These are phyloP conservation scores for Ctena decussata DNA, from an alignment of 2,888 invertebrate genomes.

Conservation along the genomic window DNA sequence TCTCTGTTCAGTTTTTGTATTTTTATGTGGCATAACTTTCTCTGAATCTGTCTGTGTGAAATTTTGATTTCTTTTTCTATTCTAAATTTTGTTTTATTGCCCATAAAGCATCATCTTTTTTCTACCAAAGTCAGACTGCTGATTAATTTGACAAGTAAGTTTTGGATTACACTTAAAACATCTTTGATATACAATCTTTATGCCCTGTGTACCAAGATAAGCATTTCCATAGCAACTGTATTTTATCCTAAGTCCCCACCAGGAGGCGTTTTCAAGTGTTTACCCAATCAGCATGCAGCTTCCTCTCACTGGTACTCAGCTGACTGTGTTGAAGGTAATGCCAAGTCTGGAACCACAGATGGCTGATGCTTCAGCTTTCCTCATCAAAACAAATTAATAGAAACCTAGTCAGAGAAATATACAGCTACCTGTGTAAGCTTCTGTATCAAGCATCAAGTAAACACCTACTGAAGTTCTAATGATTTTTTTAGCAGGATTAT, in stretches of 20 bases:
- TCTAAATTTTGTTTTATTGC: neutral
- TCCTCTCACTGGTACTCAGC: constrained; percentile 6
- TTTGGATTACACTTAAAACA: constrained; percentile 37
- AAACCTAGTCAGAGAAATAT: constrained; percentile 2
- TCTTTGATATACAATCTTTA: constrained; percentile 14
- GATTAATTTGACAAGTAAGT: constrained; percentile 46
- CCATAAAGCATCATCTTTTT: neutral
- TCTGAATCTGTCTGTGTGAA: neutral
- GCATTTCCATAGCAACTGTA: constrained; percentile 57
- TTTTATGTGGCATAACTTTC: neutral
- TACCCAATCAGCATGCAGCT: constrained; percentile 50
- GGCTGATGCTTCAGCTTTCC: neutral
- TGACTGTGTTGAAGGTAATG: neutral
- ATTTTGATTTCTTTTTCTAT: neutral
- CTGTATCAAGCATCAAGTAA: neutral
- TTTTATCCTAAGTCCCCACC: constrained; percentile 43
- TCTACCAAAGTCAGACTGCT: neutral
- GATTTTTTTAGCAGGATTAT: constrained; percentile 7
- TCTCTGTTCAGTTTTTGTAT: neutral
- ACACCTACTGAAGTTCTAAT: neutral
- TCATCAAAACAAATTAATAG: constrained; percentile 14
- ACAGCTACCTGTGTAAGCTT: constrained; percentile 1
- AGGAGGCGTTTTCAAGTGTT: constrained; percentile 45
- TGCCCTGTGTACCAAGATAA: constrained; percentile 16
- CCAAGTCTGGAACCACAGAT: neutral